Percentiles rank a stretch among this genome's conserved stretches.
Conservation (phyloP, 2,888 invertebrate species). For the Itoplectis maculator region DNA sequence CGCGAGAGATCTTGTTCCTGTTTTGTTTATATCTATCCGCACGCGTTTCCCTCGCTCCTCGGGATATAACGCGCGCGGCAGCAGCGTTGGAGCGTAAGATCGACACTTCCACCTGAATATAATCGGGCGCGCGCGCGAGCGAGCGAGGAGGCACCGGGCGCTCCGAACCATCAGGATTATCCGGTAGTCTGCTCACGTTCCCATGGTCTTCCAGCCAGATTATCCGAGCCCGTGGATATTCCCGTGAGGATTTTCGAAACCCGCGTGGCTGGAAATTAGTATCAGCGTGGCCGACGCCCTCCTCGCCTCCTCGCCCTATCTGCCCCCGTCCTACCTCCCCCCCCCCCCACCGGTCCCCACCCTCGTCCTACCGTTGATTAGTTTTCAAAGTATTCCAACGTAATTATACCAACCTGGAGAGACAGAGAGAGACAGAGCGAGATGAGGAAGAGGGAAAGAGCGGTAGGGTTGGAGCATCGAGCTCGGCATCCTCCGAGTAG, state of each 20-base stretch:
- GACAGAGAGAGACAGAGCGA: background rate
- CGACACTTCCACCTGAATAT: conserved; percentile 61
- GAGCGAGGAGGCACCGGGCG: conserved; percentile 21
- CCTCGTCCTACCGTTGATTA: conserved; percentile 64
- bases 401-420: conserved; percentile 58
- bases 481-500: conserved; percentile 32
- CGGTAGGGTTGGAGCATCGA: conserved; percentile 38
- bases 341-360: conserved; percentile 7
- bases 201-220: conserved; percentile 67
- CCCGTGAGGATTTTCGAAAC: conserved; percentile 67
- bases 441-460: no score
- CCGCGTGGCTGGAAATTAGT: conserved; percentile 64
- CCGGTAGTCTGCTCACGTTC: conserved; percentile 70
- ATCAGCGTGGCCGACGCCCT: conserved; percentile 53
- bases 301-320: conserved; percentile 50
- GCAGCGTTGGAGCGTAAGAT: conserved; percentile 38
- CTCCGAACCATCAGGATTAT: conserved; percentile 67
- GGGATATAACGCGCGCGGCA: conserved; percentile 18
- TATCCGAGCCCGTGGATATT: conserved; percentile 64
- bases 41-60: conserved; percentile 28
- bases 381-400: conserved; percentile 66
- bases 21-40: conserved; percentile 43
- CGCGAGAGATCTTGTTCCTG: background rate
- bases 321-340: conserved; percentile 41
- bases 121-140: conserved; percentile 44